A percentile compares a stretch with the other conserved stretches of the same genome.
Evolutionary conservation across 2,888 invertebrate species (phyloP).

Genomic region (Elgonia sp.): DNA sequence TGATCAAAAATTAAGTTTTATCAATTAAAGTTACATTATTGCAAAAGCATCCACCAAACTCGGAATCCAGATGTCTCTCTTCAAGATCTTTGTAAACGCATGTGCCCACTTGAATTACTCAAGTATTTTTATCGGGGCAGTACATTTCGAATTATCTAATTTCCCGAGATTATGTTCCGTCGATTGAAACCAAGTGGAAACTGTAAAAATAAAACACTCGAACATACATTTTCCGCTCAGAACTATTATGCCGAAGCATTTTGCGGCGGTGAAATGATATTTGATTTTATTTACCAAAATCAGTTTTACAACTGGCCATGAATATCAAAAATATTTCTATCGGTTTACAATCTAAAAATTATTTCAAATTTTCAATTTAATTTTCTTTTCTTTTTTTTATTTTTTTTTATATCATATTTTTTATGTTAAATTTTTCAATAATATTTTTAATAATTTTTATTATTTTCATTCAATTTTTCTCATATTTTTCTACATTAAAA

Average conservation of each 20-base stretch:
- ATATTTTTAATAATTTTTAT: too few species aligned
- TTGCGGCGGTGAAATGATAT: background rate
- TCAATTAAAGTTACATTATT: too few species aligned
- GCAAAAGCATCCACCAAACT: background rate
- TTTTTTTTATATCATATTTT: too few species aligned
- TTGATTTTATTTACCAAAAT: background rate
- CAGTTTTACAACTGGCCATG: too few species aligned
- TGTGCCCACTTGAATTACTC: constrained; percentile 62
- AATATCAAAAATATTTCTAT: too few species aligned
- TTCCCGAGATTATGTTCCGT: constrained; percentile 50
- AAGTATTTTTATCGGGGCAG: constrained; percentile 65
- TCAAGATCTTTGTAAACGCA: constrained; percentile 41
- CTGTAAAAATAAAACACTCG: constrained; percentile 63
- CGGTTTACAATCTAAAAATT: too few species aligned
- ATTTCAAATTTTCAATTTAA: too few species aligned
- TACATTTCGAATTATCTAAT: constrained; percentile 59
- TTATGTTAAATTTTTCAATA: too few species aligned
- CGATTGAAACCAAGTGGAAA: constrained; percentile 57
- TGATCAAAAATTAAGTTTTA: too few species aligned
- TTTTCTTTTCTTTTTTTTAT: too few species aligned
- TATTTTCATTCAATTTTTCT: too few species aligned
- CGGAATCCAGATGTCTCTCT: constrained; percentile 42
- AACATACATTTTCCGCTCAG: constrained; percentile 22
- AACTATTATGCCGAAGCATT: background rate
- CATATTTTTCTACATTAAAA: too few species aligned